Conservation (phyloP, 2,113 vertebrate genomes). For the Enhydra lutris region DNA sequence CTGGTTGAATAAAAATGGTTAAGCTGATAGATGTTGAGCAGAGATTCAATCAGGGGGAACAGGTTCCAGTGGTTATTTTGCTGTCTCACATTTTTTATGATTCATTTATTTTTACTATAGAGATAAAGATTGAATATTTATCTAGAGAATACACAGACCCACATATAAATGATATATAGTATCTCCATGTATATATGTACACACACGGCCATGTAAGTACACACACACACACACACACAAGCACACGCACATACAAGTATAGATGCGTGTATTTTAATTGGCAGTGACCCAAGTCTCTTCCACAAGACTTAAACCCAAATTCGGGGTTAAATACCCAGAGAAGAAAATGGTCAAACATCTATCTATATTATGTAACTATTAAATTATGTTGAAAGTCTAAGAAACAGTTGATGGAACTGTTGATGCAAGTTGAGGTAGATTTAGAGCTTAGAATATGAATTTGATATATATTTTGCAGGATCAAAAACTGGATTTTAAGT, state of each 20-base stretch:
- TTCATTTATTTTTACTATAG: constrained; percentile 72
- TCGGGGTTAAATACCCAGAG: constrained; percentile 73
- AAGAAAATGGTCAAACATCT: constrained; percentile 66
- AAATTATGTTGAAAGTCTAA: constrained; percentile 71
- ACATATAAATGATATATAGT: constrained; percentile 72
- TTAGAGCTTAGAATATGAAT: constrained; percentile 79
- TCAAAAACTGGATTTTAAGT: constrained; percentile 80
- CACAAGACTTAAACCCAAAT: constrained; percentile 67
- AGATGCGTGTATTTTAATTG: constrained; percentile 60
- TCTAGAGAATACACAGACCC: constrained; percentile 55
- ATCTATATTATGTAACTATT: constrained; percentile 70
- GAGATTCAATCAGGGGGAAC: constrained; percentile 50
- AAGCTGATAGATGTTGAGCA: constrained; percentile 6
- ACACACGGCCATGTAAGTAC: constrained; percentile 44
- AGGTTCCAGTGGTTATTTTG: constrained; percentile 42
- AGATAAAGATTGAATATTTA: constrained; percentile 66
- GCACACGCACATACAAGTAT: background rate
- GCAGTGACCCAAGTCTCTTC: constrained; percentile 56
- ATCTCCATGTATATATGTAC: constrained; percentile 63
- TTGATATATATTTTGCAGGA: constrained; percentile 80
- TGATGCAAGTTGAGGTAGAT: constrained; percentile 80
- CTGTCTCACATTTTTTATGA: constrained; percentile 59
- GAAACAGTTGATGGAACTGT: constrained; percentile 72
- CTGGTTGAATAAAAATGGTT: constrained; percentile 17
- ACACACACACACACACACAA: constrained; percentile 20